These are phyloP conservation scores for Lanius collurio DNA, from an alignment of 2,113 vertebrate genomes.

Conservation along the genomic window DNA sequence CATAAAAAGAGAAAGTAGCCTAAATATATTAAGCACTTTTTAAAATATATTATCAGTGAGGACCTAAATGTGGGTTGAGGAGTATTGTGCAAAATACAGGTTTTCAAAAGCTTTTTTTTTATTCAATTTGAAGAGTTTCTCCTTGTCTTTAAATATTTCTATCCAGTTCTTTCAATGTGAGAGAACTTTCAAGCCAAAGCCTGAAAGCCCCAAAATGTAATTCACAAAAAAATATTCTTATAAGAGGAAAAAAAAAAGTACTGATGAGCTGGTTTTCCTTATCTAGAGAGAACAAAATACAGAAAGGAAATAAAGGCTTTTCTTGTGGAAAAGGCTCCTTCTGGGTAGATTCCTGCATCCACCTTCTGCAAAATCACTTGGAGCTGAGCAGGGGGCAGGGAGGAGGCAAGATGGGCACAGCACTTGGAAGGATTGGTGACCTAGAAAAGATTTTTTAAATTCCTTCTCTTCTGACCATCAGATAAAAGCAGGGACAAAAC, in stretches of 20 bases:
- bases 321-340: not conserved
- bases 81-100: not conserved
- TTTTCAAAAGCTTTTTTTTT: not conserved
- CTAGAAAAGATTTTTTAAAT: constrained; percentile 58
- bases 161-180: not conserved
- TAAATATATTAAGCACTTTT: not conserved
- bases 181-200: not conserved
- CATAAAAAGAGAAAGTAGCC: not conserved
- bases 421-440: constrained; percentile 13
- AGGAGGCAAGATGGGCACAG: not conserved
- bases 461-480: constrained; percentile 48
- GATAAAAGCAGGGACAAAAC: constrained; percentile 45
- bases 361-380: constrained; percentile 34
- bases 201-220: not conserved
- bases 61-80: not conserved
- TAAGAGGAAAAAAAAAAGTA: not conserved
- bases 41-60: not conserved
- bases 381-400: not conserved
- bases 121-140: not conserved
- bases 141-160: not conserved
- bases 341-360: not conserved
- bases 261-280: not conserved
- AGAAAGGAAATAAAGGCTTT: not conserved
- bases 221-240: not conserved
- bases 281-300: not conserved